phyloP scores from a whole-genome alignment of 2,113 vertebrate genomes.

The Chionodraco myersi region DNA sequence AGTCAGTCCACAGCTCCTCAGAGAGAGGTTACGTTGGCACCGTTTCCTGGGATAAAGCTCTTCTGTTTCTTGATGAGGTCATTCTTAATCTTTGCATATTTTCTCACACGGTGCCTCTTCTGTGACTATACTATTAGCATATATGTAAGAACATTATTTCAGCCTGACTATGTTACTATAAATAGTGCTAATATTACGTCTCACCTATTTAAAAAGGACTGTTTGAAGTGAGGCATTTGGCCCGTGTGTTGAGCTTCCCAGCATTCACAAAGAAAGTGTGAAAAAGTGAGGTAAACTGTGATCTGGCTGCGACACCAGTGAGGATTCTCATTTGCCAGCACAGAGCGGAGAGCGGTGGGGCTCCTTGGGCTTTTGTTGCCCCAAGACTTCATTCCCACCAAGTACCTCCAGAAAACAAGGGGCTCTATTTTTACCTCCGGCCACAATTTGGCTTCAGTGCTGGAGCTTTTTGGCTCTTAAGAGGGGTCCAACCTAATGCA shows the following conservation, averaged over 20 bases:
- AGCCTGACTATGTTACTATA: conserved; percentile 2
- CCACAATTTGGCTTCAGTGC: conserved; percentile 61
- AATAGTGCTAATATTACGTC: conserved; percentile 12
- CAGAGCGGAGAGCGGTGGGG: conserved; percentile 46
- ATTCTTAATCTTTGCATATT: conserved; percentile 32
- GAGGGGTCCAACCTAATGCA: conserved; percentile 13
- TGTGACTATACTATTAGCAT: background rate
- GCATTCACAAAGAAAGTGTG: conserved; percentile 39
- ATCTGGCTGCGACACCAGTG: conserved; percentile 56
- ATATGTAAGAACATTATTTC: conserved; percentile 10
- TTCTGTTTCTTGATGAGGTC: conserved; percentile 16
- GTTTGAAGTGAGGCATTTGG: conserved; percentile 35
- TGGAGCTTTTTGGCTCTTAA: conserved; percentile 53
- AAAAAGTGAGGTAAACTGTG: conserved; percentile 65
- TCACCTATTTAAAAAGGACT: conserved; percentile 26
- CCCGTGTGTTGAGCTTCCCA: background rate
- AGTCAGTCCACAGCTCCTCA: conserved; percentile 34
- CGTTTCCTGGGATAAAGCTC: conserved; percentile 30
- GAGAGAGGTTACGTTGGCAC: conserved; percentile 22
- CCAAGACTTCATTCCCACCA: conserved; percentile 75
- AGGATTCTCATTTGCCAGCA: conserved; percentile 49
- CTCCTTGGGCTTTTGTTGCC: conserved; percentile 62
- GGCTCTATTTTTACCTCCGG: conserved; percentile 76
- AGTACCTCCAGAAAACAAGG: conserved; percentile 69
- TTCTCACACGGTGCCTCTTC: conserved; percentile 25